Percentiles rank a stretch among this genome's conserved stretches.
Evolutionary conservation across 2,113 vertebrate genomes (phyloP).

Genomic region (Chinchilla lanigera): DNA sequence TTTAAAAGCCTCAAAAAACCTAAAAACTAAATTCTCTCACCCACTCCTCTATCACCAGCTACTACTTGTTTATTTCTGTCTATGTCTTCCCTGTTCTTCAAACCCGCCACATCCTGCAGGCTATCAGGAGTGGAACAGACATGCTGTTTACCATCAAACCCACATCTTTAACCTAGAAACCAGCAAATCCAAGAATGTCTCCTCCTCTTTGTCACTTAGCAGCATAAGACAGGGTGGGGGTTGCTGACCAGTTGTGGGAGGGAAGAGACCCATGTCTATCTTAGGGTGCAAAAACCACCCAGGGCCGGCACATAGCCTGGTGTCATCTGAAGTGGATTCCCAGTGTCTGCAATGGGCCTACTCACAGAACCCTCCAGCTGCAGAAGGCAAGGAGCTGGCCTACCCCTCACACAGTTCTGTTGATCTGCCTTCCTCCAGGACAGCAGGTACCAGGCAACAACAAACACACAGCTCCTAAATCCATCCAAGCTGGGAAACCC

Average conservation of each 20-base stretch:
- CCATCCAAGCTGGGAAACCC: background rate
- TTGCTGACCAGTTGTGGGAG: background rate
- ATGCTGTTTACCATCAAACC: background rate
- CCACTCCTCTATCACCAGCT: background rate
- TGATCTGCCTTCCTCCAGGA: background rate
- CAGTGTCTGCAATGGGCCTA: background rate
- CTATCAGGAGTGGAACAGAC: background rate
- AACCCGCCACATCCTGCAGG: background rate
- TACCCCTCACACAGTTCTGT: too few relatives aligned
- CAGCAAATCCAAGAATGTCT: background rate
- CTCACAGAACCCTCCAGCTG: background rate
- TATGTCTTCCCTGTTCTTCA: background rate
- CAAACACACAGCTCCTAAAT: background rate
- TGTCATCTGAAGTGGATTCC: background rate
- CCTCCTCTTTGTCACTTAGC: background rate
- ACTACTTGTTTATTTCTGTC: background rate
- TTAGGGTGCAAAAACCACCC: background rate
- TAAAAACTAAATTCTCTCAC: background rate
- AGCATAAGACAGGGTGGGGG: background rate
- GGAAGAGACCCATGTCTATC: background rate
- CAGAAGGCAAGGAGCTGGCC: background rate
- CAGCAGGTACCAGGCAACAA: background rate
- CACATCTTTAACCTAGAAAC: background rate
- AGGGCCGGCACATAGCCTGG: background rate
- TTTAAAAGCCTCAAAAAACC: background rate